phyloP scores from a whole-genome alignment of 2,797 vertebrate genomes.

The Botia kubotai region DNA sequence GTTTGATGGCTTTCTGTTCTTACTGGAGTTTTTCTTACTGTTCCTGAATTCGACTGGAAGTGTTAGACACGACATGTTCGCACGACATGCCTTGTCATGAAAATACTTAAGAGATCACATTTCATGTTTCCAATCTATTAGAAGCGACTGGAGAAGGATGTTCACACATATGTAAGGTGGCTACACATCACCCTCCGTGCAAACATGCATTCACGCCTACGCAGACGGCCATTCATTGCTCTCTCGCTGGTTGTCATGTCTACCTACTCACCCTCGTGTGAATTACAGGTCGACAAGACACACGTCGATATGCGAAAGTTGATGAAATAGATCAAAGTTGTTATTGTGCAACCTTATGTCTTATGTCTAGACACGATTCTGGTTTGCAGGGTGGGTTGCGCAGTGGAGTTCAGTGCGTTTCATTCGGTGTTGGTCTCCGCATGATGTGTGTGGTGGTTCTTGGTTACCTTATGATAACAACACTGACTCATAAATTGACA shows the following conservation, averaged over 20 bases:
- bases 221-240: constrained; percentile 51
- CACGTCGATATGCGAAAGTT: constrained; percentile 18
- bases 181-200: constrained; percentile 33
- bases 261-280: constrained; percentile 51
- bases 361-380: not conserved
- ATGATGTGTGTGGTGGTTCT: not conserved
- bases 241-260: constrained; percentile 43
- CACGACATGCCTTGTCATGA: not conserved
- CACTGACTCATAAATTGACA: not conserved
- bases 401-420: constrained; percentile 3
- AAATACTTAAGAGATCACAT: not conserved
- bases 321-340: not conserved
- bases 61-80: not conserved
- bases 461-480: not conserved
- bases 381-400: not conserved
- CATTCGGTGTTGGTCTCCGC: not conserved
- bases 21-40: constrained; percentile 6
- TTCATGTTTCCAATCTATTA: constrained; percentile 2
- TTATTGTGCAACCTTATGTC: not conserved
- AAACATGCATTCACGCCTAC: constrained; percentile 55
- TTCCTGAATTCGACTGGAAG: not conserved
- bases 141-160: constrained; percentile 8
- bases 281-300: constrained; percentile 34
- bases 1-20: not conserved
- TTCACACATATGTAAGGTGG: constrained; percentile 35